Conservation (phyloP, 30 jellyfish, hydroid and myxozoan species). For the Aurelia aurita complex sp. Pacific region DNA sequence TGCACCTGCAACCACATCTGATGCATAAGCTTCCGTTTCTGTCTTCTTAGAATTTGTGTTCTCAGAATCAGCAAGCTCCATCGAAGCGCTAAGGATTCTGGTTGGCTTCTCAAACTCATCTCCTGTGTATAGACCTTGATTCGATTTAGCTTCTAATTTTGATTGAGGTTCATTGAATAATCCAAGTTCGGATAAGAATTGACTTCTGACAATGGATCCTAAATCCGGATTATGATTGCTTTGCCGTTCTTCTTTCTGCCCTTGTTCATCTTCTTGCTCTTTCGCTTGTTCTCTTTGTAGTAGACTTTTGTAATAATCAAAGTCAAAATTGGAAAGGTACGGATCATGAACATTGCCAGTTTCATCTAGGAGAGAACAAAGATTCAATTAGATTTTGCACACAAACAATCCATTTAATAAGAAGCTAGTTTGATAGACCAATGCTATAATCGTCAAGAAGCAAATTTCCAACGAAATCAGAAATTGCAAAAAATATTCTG, state of each 20-base stretch:
- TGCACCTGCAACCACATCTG: slow-evolving; percentile 15
- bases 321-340: slow-evolving; percentile 43
- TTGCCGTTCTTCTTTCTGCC: background rate
- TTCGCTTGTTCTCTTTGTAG: slow-evolving; percentile 45
- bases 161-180: background rate
- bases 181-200: too few relatives aligned
- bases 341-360: background rate
- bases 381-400: too few relatives aligned
- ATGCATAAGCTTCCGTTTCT: background rate
- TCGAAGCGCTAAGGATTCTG: background rate
- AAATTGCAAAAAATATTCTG: too few relatives aligned
- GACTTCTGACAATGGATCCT: too few relatives aligned
- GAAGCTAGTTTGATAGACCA: too few relatives aligned
- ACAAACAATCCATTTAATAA: too few relatives aligned
- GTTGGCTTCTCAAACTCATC: slow-evolving; percentile 4
- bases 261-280: slow-evolving; percentile 11
- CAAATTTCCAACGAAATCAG: too few relatives aligned
- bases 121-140: background rate
- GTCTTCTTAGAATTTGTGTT: background rate
- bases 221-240: background rate
- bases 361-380: too few relatives aligned
- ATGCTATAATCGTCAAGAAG: too few relatives aligned
- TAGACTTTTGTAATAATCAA: slow-evolving; percentile 58
- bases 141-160: background rate
- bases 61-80: background rate